A percentile compares a stretch with the other conserved stretches of the same genome.
These are phyloP conservation scores for Ceratothoa steindachneri DNA, from an alignment of 2,888 invertebrate genomes.

Conservation along the genomic window DNA sequence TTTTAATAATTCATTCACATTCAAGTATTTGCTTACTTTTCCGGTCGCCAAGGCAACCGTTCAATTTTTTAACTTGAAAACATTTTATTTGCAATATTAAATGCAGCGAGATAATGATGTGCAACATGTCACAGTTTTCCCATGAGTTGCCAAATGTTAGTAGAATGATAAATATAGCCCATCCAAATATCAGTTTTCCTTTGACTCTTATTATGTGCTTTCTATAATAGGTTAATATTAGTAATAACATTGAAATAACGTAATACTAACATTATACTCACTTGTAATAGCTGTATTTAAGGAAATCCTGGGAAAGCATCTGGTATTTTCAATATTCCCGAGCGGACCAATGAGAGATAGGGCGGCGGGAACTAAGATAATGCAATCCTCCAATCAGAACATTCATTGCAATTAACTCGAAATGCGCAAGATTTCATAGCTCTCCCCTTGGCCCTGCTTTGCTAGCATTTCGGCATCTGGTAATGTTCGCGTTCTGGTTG, in stretches of 20 bases:
- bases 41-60: constrained; percentile 5
- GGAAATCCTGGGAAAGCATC: too few relatives aligned
- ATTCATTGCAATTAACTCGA: background rate
- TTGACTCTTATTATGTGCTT: too few relatives aligned
- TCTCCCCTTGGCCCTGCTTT: background rate
- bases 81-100: constrained; percentile 11
- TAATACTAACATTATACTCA: too few relatives aligned
- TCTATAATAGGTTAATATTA: too few relatives aligned
- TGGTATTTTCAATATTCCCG: background rate
- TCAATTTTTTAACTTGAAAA: background rate
- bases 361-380: constrained; percentile 3
- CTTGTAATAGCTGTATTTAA: too few relatives aligned
- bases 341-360: background rate
- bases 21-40: background rate
- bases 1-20: background rate
- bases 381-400: constrained; percentile 10
- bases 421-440: background rate
- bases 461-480: background rate
- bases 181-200: too few relatives aligned
- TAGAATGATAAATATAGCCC: too few relatives aligned
- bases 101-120: constrained; percentile 6
- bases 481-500: background rate
- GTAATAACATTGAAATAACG: too few relatives aligned
- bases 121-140: constrained; percentile 7
- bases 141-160: background rate